These are phyloP conservation scores for Panthera tigris DNA, from an alignment of 2,113 vertebrate genomes.

Conservation along the genomic window DNA sequence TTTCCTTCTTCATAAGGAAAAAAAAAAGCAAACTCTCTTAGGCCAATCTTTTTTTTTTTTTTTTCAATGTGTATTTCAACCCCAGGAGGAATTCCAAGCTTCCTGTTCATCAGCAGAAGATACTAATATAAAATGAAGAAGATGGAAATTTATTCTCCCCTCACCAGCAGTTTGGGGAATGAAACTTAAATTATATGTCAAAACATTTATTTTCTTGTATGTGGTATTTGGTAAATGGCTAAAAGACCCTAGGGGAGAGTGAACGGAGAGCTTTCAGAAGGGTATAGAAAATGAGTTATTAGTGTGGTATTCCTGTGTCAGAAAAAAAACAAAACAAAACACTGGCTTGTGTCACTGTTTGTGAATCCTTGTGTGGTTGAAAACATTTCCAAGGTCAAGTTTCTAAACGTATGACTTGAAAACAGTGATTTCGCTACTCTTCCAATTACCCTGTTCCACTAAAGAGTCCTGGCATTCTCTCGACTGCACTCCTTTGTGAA, in stretches of 20 bases:
- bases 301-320: not conserved
- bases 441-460: not conserved
- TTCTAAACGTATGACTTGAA: not conserved
- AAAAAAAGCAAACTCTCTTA: not conserved
- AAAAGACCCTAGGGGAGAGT: not conserved
- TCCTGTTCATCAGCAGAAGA: not conserved
- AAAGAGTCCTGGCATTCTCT: not conserved
- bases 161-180: not conserved
- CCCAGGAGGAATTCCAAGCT: not conserved
- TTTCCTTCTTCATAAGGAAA: not conserved
- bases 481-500: not conserved
- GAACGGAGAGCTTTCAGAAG: not conserved
- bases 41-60: not conserved
- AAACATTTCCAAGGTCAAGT: constrained; percentile 18
- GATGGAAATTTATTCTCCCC: not conserved
- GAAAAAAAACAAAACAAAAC: not conserved
- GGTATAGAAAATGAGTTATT: not conserved
- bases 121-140: not conserved
- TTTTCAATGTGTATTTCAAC: not conserved
- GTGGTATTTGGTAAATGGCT: not conserved
- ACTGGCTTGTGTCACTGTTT: not conserved
- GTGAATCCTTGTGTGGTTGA: not conserved
- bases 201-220: not conserved
- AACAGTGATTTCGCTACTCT: not conserved
- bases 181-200: not conserved